Conservation (phyloP, 92 coral and sea anemone species). For the Umimayanthus chanpuru region DNA sequence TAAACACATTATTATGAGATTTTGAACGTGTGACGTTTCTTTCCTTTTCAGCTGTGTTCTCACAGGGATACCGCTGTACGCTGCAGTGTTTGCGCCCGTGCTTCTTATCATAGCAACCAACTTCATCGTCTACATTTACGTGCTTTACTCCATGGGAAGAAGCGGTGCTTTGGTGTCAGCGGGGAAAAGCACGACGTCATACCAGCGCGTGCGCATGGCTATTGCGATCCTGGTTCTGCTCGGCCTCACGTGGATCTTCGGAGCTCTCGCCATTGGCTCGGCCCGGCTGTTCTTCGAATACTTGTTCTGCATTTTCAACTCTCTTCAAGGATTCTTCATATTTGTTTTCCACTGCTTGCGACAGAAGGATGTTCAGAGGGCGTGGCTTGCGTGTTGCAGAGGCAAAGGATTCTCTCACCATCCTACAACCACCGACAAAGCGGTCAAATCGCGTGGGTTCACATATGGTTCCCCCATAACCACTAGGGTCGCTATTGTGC, state of each 20-base stretch:
- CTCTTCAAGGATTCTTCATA: slow-evolving; percentile 57
- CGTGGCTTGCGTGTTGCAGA: slow-evolving; percentile 24
- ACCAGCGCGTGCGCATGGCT: slow-evolving; percentile 52
- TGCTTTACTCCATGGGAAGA: slow-evolving; percentile 38
- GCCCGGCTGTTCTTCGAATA: slow-evolving; percentile 58
- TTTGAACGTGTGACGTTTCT: background rate
- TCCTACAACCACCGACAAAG: slow-evolving; percentile 36
- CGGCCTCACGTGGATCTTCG: slow-evolving; percentile 62
- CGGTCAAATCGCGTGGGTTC: slow-evolving; percentile 50
- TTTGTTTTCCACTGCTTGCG: slow-evolving; percentile 56
- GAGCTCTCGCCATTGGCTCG: slow-evolving; percentile 48
- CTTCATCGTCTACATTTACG: slow-evolving; percentile 42
- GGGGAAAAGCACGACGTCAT: slow-evolving; percentile 41
- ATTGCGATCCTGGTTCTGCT: slow-evolving; percentile 57
- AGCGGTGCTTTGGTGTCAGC: slow-evolving; percentile 49
- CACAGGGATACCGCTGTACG: slow-evolving; percentile 52
- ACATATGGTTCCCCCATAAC: slow-evolving; percentile 30
- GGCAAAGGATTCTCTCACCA: slow-evolving; percentile 24
- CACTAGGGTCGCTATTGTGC: no score
- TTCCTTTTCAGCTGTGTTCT: slow-evolving; percentile 49
- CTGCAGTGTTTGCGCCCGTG: slow-evolving; percentile 52
- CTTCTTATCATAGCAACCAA: slow-evolving; percentile 41
- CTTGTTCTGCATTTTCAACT: slow-evolving; percentile 60
- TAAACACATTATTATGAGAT: background rate
- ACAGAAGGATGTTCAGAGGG: slow-evolving; percentile 40